A percentile compares a stretch with the other conserved stretches of the same genome.
phyloP scores from a whole-genome alignment of 1,140 invertebrate genomes.

The Propsilocerus akamusi region DNA sequence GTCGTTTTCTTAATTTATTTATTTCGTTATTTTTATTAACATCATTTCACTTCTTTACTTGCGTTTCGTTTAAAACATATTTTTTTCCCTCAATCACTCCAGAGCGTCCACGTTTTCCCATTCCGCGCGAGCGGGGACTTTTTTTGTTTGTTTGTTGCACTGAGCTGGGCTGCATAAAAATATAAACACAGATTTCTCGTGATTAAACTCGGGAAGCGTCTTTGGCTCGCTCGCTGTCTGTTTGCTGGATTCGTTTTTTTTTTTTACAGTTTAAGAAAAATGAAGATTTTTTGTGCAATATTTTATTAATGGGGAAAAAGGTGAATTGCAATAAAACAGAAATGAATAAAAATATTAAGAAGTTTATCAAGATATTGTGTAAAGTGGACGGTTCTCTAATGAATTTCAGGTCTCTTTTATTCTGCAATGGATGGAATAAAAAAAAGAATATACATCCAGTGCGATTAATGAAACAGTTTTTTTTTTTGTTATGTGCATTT shows the following conservation, averaged over 20 bases:
- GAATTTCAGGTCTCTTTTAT: too few species aligned
- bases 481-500: not conserved
- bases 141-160: not conserved
- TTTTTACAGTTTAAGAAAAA: constrained; percentile 2
- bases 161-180: too few species aligned
- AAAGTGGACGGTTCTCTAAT: too few species aligned
- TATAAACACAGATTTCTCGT: constrained; percentile 5
- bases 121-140: not conserved
- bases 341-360: too few species aligned
- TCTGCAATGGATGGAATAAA: too few species aligned
- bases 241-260: too few species aligned
- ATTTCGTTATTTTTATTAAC: constrained; percentile 2
- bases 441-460: too few species aligned
- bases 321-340: constrained; percentile 1
- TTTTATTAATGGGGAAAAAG: constrained; percentile 4
- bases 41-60: constrained; percentile 4
- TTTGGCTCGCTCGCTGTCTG: not conserved
- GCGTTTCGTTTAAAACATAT: not conserved
- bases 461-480: constrained; percentile 1
- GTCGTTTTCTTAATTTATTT: constrained; percentile 2
- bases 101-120: not conserved
- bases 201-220: constrained; percentile 2
- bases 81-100: not conserved
- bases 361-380: too few species aligned
- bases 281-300: too few species aligned